phyloP scores from a whole-genome alignment of 2,797 vertebrate genomes.

The Spheniscus humboldti region DNA sequence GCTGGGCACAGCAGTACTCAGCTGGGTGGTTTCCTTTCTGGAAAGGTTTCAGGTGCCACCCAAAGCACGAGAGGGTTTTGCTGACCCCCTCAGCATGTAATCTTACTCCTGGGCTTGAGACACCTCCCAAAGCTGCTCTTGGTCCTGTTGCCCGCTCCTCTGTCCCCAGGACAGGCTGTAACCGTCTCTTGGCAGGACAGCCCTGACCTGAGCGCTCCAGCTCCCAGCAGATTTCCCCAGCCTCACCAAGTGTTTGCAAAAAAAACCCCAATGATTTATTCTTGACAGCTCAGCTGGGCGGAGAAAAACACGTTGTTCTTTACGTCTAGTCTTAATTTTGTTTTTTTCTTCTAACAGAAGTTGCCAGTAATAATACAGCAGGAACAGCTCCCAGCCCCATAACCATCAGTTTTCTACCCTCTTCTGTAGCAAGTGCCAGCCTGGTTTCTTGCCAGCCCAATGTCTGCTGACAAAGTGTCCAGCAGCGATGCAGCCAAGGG shows the following conservation, averaged over 20 bases:
- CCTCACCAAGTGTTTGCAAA: neutral
- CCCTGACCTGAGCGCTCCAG: neutral
- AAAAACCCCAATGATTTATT: neutral
- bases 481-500: accelerated
- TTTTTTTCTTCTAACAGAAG: neutral
- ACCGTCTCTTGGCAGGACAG: neutral
- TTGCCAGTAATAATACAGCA: neutral
- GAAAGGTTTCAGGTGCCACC: neutral
- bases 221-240: slow-evolving; percentile 16
- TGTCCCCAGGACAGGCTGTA: neutral
- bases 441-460: neutral
- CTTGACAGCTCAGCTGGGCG: neutral
- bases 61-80: neutral
- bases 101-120: neutral
- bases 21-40: neutral
- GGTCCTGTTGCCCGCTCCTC: neutral
- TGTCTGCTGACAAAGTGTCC: neutral
- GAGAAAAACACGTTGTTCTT: neutral
- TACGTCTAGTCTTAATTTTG: neutral
- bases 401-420: neutral
- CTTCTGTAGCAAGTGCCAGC: neutral
- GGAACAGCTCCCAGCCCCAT: neutral
- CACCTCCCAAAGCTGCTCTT: neutral
- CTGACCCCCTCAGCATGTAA: neutral
- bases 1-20: accelerated